Evolutionary conservation across 2,888 invertebrate species (phyloP), one percentile per base, ranked within the genome.

Genomic region (Ganaspis brasiliensis): DNA sequence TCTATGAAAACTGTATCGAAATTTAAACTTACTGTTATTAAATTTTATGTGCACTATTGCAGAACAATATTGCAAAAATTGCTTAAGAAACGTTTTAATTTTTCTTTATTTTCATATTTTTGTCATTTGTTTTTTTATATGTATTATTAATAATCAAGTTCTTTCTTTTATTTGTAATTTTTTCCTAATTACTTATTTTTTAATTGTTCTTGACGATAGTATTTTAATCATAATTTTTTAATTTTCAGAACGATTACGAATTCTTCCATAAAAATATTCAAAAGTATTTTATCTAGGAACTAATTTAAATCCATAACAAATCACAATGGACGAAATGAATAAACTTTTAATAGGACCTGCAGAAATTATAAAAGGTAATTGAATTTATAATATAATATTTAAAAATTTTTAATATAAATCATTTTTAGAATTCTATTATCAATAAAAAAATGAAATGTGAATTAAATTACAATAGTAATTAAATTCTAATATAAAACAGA

Each of bases 281-380:
- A 61, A 35, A 61, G 5, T 19, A 5, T n/a, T 59, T 59, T 59
- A 35, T 40, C 21, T 24, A 12, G 37, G 37, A 21, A 45, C 21
- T 1, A n/a, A 45, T 67, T 14, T 67, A 26, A 67, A 45, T 24
- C n/a, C 52, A 63, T 21, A 67, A 31, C n/a, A 6, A 59, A 49
- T 56, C 59, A 87, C 73, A 74, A 91, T 91, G 91, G 90, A 90
- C 75, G 88, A 89, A 76, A 86, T 86, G 80, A 86, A 87, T 59
- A 87, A 88, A 71, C 79, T 87, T 77, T 78, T 91, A 57, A 83
- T 90, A 24, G 88, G 87, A 37, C 85, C 89, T 21, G 86, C 89
- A 8, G 91, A 91, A 82, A 88, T 91, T 77, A 89, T 91, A 75
- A 91, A 89, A 89, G 90, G 91, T 91, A 86, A 16, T 55, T 21